Base-by-base conservation (phyloP, 2,797 vertebrate genomes). In the Cyprinella venusta region DNA sequence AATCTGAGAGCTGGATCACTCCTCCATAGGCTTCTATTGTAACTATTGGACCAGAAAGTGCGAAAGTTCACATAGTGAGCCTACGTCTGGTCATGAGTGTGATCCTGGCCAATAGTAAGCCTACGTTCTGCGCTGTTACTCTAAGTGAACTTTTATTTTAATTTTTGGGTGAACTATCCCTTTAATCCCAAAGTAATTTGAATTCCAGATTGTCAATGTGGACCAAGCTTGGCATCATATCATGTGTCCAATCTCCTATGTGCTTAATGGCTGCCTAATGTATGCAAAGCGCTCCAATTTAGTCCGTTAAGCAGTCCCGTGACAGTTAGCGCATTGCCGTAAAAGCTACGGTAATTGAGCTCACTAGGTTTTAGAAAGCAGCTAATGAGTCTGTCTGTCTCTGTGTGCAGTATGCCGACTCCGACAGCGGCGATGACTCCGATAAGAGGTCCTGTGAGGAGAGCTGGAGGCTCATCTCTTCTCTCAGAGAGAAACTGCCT, bases 371-470 rank as follows among this genome's bases (percentile, higher is more conserved):
- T 38, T 16, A 40, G 33, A 56, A 24, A 30, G 52, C 2, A 6
- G 72, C 72, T 75, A 75, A 75, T 61, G 40, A 26, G 50, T 75
- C 10, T 76, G 9, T 63, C 38, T 70, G 19, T 82, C 2, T 83
- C 30, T 78, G 18, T 76, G 38, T 72, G 65, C 80, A 95, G 94
- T 93, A 94, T 3, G 93, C 92, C 0, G 94, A 95, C 71, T 94
- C 94, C 0, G 94, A 95, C 87, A 94, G 94, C 0, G 94, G 94
- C 0, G 94, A 94, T 1, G 94, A 95, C 86, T 94, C 94, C 0
- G 94, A 95, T 89, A 94, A 95, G 87, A 92, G 94, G 8, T 95
- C 94, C 18, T 95, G 94, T 6, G 94, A 95, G 84, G 94, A 94
- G 83, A 94, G 94, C 59, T 95, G 94, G 94, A 90, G 94, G 6